Percentiles rank a stretch among this genome's conserved stretches.
Evolutionary conservation across 2,113 vertebrate species (phyloP).

Genomic region (Engraulis encrasicolus): DNA sequence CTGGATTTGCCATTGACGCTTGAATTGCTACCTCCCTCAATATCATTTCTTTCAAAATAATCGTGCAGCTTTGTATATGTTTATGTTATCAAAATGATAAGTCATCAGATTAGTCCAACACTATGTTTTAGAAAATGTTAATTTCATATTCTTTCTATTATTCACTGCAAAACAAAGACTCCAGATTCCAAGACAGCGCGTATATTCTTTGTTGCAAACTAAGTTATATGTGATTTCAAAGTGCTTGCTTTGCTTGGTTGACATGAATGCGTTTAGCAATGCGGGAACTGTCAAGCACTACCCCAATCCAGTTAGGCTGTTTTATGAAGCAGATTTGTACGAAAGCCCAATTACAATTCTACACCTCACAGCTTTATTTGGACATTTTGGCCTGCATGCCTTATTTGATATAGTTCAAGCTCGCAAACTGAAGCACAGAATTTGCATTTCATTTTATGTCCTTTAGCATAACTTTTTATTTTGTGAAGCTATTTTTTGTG

Average conservation of each 20-base stretch:
- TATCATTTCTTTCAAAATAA: background rate
- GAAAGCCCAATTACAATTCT: background rate
- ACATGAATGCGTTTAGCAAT: background rate
- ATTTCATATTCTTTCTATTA: too few species aligned
- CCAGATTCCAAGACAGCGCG: too few species aligned
- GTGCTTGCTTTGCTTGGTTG: conserved; percentile 9
- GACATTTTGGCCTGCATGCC: background rate
- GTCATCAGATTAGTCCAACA: background rate
- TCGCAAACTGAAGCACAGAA: background rate
- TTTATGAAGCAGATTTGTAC: background rate
- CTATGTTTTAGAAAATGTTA: background rate
- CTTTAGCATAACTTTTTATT: too few species aligned
- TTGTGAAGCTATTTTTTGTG: too few species aligned
- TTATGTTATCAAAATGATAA: background rate
- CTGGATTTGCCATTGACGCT: background rate
- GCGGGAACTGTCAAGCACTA: background rate
- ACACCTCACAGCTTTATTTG: background rate
- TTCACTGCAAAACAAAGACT: too few species aligned
- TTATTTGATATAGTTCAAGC: background rate
- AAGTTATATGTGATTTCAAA: background rate
- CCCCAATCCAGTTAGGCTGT: background rate
- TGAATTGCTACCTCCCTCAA: background rate
- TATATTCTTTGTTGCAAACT: background rate
- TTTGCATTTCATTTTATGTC: background rate
- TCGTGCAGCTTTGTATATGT: background rate